A percentile compares a stretch with the other conserved stretches of the same genome.
phyloP scores from a whole-genome alignment of 2,797 vertebrate genomes.

The Synanceia verrucosa region DNA sequence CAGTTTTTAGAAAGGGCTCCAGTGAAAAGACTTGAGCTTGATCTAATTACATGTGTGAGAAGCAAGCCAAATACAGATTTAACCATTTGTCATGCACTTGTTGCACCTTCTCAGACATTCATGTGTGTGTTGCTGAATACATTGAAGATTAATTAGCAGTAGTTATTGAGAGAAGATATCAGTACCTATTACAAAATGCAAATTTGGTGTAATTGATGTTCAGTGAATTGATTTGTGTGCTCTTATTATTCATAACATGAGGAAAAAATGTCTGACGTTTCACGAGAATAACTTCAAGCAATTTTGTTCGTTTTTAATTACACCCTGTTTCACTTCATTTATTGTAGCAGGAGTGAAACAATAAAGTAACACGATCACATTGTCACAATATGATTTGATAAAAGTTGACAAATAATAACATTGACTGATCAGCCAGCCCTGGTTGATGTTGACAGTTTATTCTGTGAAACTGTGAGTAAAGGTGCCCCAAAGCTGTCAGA shows the following conservation, averaged over 20 bases:
- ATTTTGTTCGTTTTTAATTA: background rate
- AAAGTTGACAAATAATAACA: background rate
- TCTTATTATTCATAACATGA: background rate
- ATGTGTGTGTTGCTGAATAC: background rate
- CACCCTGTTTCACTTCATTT: background rate
- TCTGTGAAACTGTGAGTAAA: background rate
- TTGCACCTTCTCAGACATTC: background rate
- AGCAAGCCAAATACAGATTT: background rate
- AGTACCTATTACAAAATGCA: background rate
- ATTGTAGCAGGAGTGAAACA: background rate
- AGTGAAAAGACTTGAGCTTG: background rate
- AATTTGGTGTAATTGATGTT: background rate
- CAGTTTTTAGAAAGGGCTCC: background rate
- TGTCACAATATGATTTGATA: background rate
- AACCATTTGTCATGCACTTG: background rate
- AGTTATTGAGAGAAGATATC: too few relatives aligned
- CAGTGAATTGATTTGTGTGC: background rate
- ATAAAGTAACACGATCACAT: background rate
- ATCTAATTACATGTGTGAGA: constrained; percentile 11
- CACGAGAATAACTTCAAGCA: background rate
- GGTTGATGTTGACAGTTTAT: background rate
- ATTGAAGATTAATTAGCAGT: background rate
- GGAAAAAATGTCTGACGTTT: background rate
- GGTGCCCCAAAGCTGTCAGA: background rate
- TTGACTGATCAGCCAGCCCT: background rate